Evolutionary conservation across 2,797 vertebrate species (phyloP).

Genomic region (Rhinogobio ventralis): DNA sequence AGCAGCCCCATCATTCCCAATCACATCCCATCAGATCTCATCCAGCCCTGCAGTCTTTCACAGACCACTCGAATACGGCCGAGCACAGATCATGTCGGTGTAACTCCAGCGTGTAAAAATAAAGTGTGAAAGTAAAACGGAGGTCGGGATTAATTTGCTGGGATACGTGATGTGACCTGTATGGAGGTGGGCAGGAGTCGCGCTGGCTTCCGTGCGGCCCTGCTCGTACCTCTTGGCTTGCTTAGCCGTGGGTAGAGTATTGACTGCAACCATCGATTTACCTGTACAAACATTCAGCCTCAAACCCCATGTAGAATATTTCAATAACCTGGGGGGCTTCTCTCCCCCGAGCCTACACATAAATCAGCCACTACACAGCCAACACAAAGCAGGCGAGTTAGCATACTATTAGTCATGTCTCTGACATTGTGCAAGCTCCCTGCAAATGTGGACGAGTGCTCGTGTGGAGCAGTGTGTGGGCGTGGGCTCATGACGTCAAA

Average conservation of each 20-base stretch:
- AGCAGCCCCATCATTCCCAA: constrained; percentile 44
- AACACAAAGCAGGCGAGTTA: constrained; percentile 69
- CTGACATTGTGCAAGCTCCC: constrained; percentile 40
- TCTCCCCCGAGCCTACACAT: constrained; percentile 67
- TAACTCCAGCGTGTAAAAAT: constrained; percentile 30
- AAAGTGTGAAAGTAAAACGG: constrained; percentile 45
- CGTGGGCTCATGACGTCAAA: constrained; percentile 17
- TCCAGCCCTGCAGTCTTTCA: constrained; percentile 31
- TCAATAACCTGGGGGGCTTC: constrained; percentile 65
- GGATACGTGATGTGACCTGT: constrained; percentile 20
- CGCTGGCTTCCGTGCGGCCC: not conserved
- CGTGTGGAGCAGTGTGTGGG: constrained; percentile 42
- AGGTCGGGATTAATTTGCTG: constrained; percentile 37
- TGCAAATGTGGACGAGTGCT: constrained; percentile 50
- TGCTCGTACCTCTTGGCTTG: constrained; percentile 60
- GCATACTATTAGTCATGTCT: constrained; percentile 73
- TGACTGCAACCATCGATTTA: constrained; percentile 69
- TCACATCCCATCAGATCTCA: constrained; percentile 49
- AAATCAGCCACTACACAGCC: constrained; percentile 73
- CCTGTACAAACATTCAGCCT: constrained; percentile 68
- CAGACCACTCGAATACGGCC: constrained; percentile 17
- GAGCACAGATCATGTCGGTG: constrained; percentile 29
- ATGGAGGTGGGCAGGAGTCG: not conserved
- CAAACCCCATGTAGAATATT: constrained; percentile 61
- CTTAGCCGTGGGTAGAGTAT: constrained; percentile 63